Conservation (phyloP, 2,888 invertebrate genomes). For the Lissocephala sabroskyi region DNA sequence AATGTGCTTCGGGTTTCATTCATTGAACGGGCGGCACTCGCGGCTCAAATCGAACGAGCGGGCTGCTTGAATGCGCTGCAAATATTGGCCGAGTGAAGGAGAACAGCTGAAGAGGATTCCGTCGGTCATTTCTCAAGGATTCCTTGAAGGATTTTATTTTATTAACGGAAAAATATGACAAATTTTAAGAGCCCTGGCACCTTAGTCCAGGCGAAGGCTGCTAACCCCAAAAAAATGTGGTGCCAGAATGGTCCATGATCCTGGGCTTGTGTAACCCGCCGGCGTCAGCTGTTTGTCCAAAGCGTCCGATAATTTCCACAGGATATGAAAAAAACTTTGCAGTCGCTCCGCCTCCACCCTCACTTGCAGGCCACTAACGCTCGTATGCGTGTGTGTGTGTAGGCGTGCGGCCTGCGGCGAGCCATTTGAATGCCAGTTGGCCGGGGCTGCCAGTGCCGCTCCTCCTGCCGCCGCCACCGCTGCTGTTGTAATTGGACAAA, state of each 20-base stretch:
- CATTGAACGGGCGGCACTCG: too few species aligned
- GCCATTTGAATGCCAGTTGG: conserved; percentile 39
- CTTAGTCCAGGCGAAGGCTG: background rate
- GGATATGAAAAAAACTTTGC: conserved; percentile 61
- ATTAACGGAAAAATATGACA: conserved; percentile 30
- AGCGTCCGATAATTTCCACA: conserved; percentile 63
- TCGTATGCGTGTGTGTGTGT: conserved; percentile 13
- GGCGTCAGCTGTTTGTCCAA: conserved; percentile 53
- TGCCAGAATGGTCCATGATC: too few species aligned
- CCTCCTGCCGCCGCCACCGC: conserved; percentile 14
- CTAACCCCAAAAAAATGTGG: background rate
- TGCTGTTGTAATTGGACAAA: conserved; percentile 62
- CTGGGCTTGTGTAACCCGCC: conserved; percentile 24
- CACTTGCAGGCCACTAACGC: conserved; percentile 11
- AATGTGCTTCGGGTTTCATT: too few species aligned
- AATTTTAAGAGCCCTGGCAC: conserved; percentile 10
- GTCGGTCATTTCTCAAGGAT: conserved; percentile 21
- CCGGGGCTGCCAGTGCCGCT: conserved; percentile 8
- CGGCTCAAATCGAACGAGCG: too few species aligned
- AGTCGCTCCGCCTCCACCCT: conserved; percentile 53
- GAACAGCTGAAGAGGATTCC: background rate
- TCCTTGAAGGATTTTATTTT: conserved; percentile 26
- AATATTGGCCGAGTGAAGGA: background rate
- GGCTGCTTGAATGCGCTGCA: conserved; percentile 11
- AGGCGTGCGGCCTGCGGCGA: conserved; percentile 34